phyloP scores from a whole-genome alignment of 2,888 invertebrate species.

The Drosophila falleni region DNA sequence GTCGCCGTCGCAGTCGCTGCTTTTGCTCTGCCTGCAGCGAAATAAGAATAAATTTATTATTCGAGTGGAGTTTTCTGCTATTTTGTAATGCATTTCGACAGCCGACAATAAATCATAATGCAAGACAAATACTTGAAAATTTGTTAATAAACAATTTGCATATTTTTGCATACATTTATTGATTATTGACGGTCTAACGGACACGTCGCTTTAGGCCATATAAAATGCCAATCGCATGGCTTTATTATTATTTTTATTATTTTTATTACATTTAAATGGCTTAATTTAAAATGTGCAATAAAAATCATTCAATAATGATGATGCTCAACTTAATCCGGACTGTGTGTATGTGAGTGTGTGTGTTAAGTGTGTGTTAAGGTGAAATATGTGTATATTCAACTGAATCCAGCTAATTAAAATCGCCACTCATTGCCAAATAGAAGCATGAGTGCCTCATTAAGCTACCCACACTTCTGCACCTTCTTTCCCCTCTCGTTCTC shows the following conservation, averaged over 20 bases:
- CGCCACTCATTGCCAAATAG: slow-evolving; percentile 33
- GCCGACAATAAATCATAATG: slow-evolving; percentile 52
- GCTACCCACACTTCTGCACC: background rate
- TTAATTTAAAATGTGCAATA: slow-evolving; percentile 21
- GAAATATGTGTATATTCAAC: slow-evolving; percentile 18
- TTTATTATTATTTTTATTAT: slow-evolving; percentile 21
- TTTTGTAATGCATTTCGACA: slow-evolving; percentile 26
- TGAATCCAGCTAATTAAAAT: slow-evolving; percentile 60
- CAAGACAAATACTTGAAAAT: slow-evolving; percentile 67
- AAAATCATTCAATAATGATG: slow-evolving; percentile 25
- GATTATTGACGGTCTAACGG: slow-evolving; percentile 44
- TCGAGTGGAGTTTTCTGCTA: slow-evolving; percentile 16
- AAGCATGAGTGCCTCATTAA: slow-evolving; percentile 29
- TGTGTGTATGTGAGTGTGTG: background rate
- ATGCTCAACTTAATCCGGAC: background rate
- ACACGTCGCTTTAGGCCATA: slow-evolving; percentile 14
- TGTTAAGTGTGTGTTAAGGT: slow-evolving; percentile 14
- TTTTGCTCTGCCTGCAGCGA: slow-evolving; percentile 14
- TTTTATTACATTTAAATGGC: slow-evolving; percentile 31
- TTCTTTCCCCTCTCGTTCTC: background rate
- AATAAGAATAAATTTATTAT: slow-evolving; percentile 41
- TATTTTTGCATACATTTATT: slow-evolving; percentile 47
- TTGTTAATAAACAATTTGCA: slow-evolving; percentile 71
- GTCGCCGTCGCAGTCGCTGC: background rate
- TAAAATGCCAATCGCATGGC: background rate